These are phyloP conservation scores for Leptinotarsa defecta DNA, from an alignment of 1,140 invertebrate genomes.

Conservation along the genomic window DNA sequence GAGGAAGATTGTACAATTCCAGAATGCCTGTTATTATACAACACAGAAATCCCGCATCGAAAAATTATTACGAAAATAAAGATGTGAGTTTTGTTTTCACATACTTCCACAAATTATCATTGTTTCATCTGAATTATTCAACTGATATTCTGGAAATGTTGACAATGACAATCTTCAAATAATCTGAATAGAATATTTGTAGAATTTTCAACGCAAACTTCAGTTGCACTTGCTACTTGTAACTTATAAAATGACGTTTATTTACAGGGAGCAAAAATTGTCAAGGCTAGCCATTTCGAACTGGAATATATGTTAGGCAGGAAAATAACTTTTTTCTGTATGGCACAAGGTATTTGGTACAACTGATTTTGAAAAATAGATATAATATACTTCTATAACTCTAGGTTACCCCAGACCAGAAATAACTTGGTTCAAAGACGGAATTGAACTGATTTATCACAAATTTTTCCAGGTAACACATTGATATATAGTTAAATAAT, in stretches of 20 bases:
- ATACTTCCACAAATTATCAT: too few species aligned
- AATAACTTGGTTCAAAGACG: conserved; percentile 93
- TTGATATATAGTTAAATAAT: too few species aligned
- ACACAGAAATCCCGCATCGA: conserved; percentile 67
- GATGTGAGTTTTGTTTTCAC: conserved; percentile 61
- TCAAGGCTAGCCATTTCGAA: conserved; percentile 88
- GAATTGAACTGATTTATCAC: conserved; percentile 85
- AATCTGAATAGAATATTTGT: too few species aligned
- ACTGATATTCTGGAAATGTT: too few species aligned
- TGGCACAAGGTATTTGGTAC: conserved; percentile 69
- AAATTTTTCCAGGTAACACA: conserved; percentile 78
- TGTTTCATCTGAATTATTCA: too few species aligned
- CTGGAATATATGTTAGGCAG: conserved; percentile 90
- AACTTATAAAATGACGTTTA: background rate
- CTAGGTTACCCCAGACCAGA: conserved; percentile 73
- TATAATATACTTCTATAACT: background rate
- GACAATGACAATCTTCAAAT: too few species aligned
- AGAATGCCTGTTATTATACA: conserved; percentile 67
- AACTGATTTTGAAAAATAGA: background rate
- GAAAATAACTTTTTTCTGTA: conserved; percentile 90
- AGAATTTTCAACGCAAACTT: too few species aligned
- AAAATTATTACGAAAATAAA: conserved; percentile 74
- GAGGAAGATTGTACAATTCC: conserved; percentile 59
- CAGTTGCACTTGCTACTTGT: too few species aligned
- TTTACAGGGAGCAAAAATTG: conserved; percentile 84